phyloP scores from a whole-genome alignment of 2,797 vertebrate species.

The Etheostoma perlongum region DNA sequence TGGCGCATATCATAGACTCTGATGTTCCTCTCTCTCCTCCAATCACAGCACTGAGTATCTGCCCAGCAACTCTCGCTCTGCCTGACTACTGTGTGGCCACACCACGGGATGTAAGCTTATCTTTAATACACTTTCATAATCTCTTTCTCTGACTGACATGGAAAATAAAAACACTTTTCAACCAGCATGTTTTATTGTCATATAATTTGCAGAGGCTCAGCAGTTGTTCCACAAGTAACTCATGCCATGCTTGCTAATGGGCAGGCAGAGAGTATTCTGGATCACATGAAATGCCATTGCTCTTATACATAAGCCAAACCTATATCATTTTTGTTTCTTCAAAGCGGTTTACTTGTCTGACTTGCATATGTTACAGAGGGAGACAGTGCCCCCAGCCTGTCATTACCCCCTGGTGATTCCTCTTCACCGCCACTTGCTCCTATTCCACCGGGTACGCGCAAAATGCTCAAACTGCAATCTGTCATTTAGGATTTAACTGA shows the following conservation, averaged over 20 bases:
- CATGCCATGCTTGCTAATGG: background rate
- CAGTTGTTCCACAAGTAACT: conserved; percentile 6
- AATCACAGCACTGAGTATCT: conserved; percentile 80
- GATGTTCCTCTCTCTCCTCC: conserved; percentile 75
- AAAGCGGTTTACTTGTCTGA: conserved; percentile 34
- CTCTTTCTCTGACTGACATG: conserved; percentile 32
- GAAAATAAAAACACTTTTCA: conserved; percentile 33
- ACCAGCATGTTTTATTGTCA: conserved; percentile 27
- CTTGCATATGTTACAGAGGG: conserved; percentile 73
- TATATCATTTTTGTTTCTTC: conserved; percentile 1
- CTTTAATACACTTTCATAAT: conserved; percentile 50
- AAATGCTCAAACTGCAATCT: background rate
- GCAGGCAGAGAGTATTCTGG: conserved; percentile 1
- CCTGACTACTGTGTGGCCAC: conserved; percentile 75
- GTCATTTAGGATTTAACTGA: background rate
- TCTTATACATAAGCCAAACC: background rate
- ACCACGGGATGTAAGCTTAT: conserved; percentile 76
- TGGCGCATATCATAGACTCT: conserved; percentile 33
- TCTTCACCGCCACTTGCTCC: conserved; percentile 84
- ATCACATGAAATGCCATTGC: background rate
- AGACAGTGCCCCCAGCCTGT: conserved; percentile 74
- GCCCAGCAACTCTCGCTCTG: conserved; percentile 71
- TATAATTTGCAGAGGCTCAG: conserved; percentile 23
- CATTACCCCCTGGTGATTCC: conserved; percentile 86
- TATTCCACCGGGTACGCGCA: conserved; percentile 85